Base-by-base conservation (phyloP, 2,888 invertebrate species). In the Erynnis tages region DNA sequence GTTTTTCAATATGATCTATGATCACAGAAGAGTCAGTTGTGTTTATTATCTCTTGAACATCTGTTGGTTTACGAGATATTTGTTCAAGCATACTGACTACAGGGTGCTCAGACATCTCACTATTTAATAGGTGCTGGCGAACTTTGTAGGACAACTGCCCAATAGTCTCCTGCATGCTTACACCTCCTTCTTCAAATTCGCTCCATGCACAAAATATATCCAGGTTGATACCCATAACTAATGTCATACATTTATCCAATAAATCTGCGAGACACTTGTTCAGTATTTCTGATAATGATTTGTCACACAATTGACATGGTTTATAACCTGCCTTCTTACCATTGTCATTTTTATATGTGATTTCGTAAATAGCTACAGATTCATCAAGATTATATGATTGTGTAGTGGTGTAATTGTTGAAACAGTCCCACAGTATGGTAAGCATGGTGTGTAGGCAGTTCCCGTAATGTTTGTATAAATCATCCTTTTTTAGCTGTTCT, bases 131-230 rank as follows among this genome's bases (percentile, higher is more conserved):
- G 48, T 66, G 68, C 14, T 57, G 62, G 7, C 63, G 68, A 2
- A 85, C 66, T 59, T 74, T 76, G 58, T 80, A 72, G 61, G 80
- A 79, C 1, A 82, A 55, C 56, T 86, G 83, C 10, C 88, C 86
- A 58, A 87, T 73, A 32, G 55, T 65, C 59, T 79, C 75, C 55
- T 89, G 89, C 76, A 84, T 74, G 53, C 60, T 86, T 65, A 70
- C 73, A 1, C 72, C 76, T 57, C 74, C 63, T 10, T 79, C 75
- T 57, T 80, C 79, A 74, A 76, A 79, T 58, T 89, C 89, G 69
- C 81, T 82, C 89, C 89, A 89, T 7, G 82, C 73, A 67, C 89
- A 89, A 63, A 80, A 89, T 55, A 83, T 76, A 52, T 87, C 82
- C 13, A 88, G 76, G 69, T 75, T 88, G 0, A 88, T 67, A 57